Base-by-base conservation (phyloP, 2,888 invertebrate species). In the Beris morrisii region DNA sequence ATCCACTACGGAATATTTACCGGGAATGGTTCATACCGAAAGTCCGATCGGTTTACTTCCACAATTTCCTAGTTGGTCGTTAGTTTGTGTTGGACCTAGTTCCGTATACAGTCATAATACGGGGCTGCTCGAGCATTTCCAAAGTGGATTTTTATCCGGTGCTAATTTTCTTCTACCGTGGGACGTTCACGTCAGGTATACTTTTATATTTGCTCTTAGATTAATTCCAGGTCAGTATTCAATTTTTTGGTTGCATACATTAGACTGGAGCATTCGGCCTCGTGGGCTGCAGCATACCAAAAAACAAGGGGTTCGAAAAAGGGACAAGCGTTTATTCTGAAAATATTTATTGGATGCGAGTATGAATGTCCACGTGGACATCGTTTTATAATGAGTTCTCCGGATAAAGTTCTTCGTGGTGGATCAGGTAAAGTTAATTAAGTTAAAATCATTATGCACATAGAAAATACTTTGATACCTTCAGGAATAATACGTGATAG, bases 281-380 rank as follows among this genome's bases (percentile, higher is more conserved):
- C 74, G 43, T 74, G 75, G 76, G 67, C 68, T 9, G 68, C 74
- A 7, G 68, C 74, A 1, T 74, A 76, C 59, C 78, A 78, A 67
- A 79, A 77, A 68, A 72, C 75, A n/a, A 74, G 78, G 30, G 76
- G 75, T 69, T 75, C 79, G 9, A 80, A 79, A 69, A 77, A 77
- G 55, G 77, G 77, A n/a, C 77, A 79, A 70, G 75, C 78, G 1
- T 72, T 91, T 76, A 88, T 88, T 4, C 91, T 94, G 50, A 95
- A 95, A 83, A 91, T 95, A 73, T 96, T 96, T 79, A 88, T 98
- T 66, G 98, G 98, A 0, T n/a, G 93, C 74, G 98, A 99, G 78
- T 98, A 97, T 80, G 98, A 99, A 81, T 99, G 98, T 80, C 91
- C 93, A 0, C 81, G 93, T n/a, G 98, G 98, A n/a, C 97, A 99